Base-by-base conservation (phyloP, 2,113 vertebrate genomes). In the Ardeotis arabs region DNA sequence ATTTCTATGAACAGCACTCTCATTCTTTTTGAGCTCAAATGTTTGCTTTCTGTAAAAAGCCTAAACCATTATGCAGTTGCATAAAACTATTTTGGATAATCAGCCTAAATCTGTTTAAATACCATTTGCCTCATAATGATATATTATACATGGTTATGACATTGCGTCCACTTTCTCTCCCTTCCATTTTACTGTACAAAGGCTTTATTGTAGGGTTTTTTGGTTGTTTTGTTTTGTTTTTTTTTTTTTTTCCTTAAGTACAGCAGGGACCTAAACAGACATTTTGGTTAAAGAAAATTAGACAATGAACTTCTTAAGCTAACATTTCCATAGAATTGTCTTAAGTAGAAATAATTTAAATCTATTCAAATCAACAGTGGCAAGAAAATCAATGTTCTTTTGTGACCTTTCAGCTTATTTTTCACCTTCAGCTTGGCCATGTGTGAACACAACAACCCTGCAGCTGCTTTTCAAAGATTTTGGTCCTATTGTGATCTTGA, bases 71-170 rank as follows among this genome's bases (percentile, higher is more conserved):
- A 63, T 37, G 19, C 23, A 95, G 50, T 63, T 93, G 25, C 93
- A 82, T 95, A 84, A 95, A 97, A 96, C 47, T 76, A 68, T 93
- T 95, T 89, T 91, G 84, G 53, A 90, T 85, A 93, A 89, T 55
- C 52, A 96, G 68, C 59, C 45, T 90, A 92, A 95, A 90, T 29
- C 29, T 63, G n/a, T 63, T 97, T 87, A 74, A 68, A 90, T 96
- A 39, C 50, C 41, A 91, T 76, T 95, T 94, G 55, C 25, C 50
- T 58, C 39, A 89, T 83, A 97, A 96, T 96, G 59, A 74, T 66
- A 83, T 31, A 37, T 91, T 96, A 96, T 93, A 83, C 25, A 64
- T 29, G 14, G 66, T 92, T 97, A 94, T 90, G 56, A 90, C 80
- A 95, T 55, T 74, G 14, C 86, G 84, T 95, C 49, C 73, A 94